Evolutionary conservation across 1,140 invertebrate genomes (phyloP).

Genomic region (Asbolus verrucosus): DNA sequence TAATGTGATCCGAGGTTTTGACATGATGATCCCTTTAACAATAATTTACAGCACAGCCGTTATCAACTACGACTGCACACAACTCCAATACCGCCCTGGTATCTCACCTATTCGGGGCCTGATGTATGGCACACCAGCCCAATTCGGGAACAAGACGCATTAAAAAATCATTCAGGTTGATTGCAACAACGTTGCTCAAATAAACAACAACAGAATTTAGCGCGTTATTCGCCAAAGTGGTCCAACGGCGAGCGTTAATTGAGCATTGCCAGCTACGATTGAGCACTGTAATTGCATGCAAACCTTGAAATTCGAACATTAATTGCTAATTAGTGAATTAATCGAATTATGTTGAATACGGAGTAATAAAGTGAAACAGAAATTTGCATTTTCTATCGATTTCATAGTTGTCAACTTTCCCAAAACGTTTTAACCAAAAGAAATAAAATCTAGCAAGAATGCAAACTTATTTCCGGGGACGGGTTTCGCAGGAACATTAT

Average conservation of each 20-base stretch:
- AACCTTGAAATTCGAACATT: conserved; percentile 26
- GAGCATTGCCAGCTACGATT: conserved; percentile 7
- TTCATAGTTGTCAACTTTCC: background rate
- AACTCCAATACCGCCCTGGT: conserved; percentile 5
- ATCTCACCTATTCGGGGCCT: conserved; percentile 9
- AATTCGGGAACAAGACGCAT: no score
- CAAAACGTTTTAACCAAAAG: no score
- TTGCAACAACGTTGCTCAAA: no score
- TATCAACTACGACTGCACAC: conserved; percentile 45
- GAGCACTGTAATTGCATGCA: conserved; percentile 10
- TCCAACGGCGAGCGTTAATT: conserved; percentile 7
- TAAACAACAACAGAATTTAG: no score
- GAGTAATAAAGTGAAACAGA: background rate
- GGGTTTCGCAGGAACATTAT: no score
- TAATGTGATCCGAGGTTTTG: conserved; percentile 51
- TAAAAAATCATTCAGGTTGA: no score
- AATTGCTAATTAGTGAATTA: conserved; percentile 24
- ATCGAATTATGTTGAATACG: conserved; percentile 7
- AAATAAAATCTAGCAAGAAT: no score
- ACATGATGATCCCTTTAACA: conserved; percentile 53
- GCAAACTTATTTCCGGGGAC: no score
- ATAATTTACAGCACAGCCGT: conserved; percentile 52
- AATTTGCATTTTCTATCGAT: conserved; percentile 15
- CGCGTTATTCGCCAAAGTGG: conserved; percentile 14
- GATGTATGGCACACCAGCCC: background rate